Conservation (phyloP, 2,888 invertebrate species). For the Rhagonycha fulva region DNA sequence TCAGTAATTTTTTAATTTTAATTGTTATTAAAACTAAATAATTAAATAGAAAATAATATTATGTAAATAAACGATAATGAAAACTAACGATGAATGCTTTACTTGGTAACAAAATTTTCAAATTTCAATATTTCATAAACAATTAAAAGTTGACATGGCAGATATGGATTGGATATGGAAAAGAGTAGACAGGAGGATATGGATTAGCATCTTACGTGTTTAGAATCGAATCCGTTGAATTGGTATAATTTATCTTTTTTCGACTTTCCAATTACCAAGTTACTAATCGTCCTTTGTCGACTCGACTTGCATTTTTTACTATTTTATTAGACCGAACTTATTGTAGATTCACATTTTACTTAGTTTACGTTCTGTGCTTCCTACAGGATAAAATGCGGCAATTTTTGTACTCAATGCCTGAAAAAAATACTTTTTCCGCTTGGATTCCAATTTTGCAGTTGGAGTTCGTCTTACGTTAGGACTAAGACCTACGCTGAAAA, state of each 20-base stretch:
- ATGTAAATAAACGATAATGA: too few relatives aligned
- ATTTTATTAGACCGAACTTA: neutral
- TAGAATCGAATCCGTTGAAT: conserved; percentile 33
- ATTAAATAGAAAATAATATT: too few relatives aligned
- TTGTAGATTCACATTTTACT: neutral
- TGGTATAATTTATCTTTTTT: conserved; percentile 57
- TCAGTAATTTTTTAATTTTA: too few relatives aligned
- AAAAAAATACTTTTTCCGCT: too few relatives aligned
- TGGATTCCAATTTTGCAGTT: conserved; percentile 93
- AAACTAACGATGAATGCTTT: neutral
- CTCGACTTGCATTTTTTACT: conserved; percentile 83
- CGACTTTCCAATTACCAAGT: conserved; percentile 74
- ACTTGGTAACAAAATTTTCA: neutral
- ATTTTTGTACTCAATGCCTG: too few relatives aligned
- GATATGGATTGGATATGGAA: too few relatives aligned
- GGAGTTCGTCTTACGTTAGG: conserved; percentile 64
- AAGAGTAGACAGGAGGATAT: conserved; percentile 45
- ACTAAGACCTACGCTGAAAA: too few relatives aligned
- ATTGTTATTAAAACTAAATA: too few relatives aligned
- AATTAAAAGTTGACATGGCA: neutral
- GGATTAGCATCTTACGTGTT: conserved; percentile 47
- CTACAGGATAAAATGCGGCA: too few relatives aligned
- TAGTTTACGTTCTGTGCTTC: conserved; percentile 80
- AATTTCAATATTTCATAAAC: conserved; percentile 48
- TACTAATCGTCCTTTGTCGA: conserved; percentile 82